Percentiles rank a stretch among this genome's conserved stretches.
Evolutionary conservation across 1,140 invertebrate genomes (phyloP).

Genomic region (Calycopis cecrops): DNA sequence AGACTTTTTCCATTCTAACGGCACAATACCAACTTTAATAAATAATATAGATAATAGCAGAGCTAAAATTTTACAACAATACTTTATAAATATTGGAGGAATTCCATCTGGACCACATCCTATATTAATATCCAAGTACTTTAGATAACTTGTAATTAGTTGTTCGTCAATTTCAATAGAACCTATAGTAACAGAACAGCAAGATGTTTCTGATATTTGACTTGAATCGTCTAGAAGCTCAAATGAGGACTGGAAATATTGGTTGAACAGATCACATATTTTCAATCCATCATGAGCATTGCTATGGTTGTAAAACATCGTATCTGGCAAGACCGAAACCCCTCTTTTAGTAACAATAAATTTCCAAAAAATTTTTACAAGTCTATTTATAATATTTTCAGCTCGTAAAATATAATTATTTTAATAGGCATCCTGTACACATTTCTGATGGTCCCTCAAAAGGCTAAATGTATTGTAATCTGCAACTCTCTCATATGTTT

Average conservation of each 20-base stretch:
- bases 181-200: background rate
- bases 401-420: conserved; percentile 12
- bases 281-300: background rate
- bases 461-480: conserved; percentile 12
- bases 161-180: background rate
- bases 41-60: too few species aligned
- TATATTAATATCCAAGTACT: background rate
- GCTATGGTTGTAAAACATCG: background rate
- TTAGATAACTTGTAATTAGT: background rate
- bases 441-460: conserved; percentile 11
- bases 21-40: too few species aligned
- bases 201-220: background rate
- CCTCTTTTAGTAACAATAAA: conserved; percentile 21
- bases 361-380: conserved; percentile 19
- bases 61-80: background rate
- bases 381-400: conserved; percentile 14
- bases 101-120: background rate
- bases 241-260: background rate
- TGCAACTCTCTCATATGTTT: background rate
- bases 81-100: background rate
- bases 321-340: background rate
- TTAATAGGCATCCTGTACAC: too few species aligned
- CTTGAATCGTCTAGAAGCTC: background rate
- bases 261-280: conserved; percentile 3
- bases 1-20: too few species aligned